Evolutionary conservation across 1,140 invertebrate species (phyloP).

Genomic region (Drosophila pseudoobscura): DNA sequence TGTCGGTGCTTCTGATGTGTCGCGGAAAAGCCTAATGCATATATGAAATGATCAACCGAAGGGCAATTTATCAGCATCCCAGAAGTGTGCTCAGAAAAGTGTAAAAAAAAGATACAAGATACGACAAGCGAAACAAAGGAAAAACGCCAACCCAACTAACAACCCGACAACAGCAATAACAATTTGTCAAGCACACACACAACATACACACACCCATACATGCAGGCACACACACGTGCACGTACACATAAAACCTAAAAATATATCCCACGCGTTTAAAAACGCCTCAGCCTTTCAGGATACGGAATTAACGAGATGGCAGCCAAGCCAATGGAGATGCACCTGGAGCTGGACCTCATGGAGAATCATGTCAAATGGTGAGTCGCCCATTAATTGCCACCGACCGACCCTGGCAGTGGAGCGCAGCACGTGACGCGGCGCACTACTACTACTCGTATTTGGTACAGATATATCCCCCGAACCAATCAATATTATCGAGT

Average conservation of each 20-base stretch:
- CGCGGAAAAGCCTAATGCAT: constrained; percentile 37
- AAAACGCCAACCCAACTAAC: constrained; percentile 17
- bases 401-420: constrained; percentile 22
- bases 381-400: constrained; percentile 30
- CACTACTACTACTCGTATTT: neutral
- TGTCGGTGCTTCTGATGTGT: constrained; percentile 25
- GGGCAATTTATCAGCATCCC: constrained; percentile 79
- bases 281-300: constrained; percentile 30
- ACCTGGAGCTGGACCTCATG: constrained; percentile 12
- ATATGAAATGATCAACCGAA: constrained; percentile 67
- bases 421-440: constrained; percentile 12
- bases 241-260: constrained; percentile 26
- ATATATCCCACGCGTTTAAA: constrained; percentile 23
- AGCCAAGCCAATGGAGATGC: constrained; percentile 11
- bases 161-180: constrained; percentile 47
- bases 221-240: constrained; percentile 7
- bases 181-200: constrained; percentile 59
- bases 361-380: constrained; percentile 66
- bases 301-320: constrained; percentile 64
- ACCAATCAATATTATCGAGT: constrained; percentile 73
- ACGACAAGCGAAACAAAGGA: constrained; percentile 4
- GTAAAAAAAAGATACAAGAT: constrained; percentile 37
- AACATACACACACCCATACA: neutral
- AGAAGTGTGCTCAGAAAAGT: constrained; percentile 65
- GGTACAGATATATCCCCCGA: constrained; percentile 1